A percentile compares a stretch with the other conserved stretches of the same genome.
phyloP scores from a whole-genome alignment of 2,113 vertebrate genomes.

The Oophaga pumilio region DNA sequence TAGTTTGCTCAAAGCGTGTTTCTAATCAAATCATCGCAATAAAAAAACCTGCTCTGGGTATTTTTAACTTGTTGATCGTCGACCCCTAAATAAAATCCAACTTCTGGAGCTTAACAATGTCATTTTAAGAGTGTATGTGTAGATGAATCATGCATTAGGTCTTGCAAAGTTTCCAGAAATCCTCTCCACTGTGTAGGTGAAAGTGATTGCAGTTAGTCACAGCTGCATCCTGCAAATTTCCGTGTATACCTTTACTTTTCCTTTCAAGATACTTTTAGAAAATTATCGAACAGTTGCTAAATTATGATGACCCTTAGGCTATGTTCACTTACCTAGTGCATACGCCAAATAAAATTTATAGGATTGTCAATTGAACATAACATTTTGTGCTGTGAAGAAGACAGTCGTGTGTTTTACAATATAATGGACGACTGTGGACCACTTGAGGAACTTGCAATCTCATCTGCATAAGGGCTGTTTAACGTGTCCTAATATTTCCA shows the following conservation, averaged over 20 bases:
- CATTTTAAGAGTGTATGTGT: neutral
- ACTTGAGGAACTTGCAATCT: no score
- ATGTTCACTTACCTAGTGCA: no score
- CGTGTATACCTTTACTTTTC: neutral
- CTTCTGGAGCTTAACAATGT: neutral
- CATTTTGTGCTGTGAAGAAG: no score
- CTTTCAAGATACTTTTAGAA: neutral
- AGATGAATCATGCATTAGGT: constrained; percentile 13
- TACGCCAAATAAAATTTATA: no score
- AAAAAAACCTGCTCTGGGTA: constrained; percentile 32
- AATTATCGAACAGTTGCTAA: neutral
- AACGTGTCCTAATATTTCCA: no score
- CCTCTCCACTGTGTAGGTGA: neutral
- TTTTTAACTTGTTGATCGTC: constrained; percentile 34
- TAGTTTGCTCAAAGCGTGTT: constrained; percentile 40
- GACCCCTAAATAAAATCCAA: constrained; percentile 12
- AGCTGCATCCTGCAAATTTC: neutral
- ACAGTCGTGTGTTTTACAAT: no score
- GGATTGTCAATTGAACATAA: no score
- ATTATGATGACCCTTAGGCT: no score
- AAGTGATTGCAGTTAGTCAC: neutral
- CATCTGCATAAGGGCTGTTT: no score
- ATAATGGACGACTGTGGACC: no score
- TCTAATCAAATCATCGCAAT: constrained; percentile 25
- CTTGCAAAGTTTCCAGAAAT: constrained; percentile 7